Conservation (phyloP, 1,140 invertebrate genomes). For the Drusus annulatus region DNA sequence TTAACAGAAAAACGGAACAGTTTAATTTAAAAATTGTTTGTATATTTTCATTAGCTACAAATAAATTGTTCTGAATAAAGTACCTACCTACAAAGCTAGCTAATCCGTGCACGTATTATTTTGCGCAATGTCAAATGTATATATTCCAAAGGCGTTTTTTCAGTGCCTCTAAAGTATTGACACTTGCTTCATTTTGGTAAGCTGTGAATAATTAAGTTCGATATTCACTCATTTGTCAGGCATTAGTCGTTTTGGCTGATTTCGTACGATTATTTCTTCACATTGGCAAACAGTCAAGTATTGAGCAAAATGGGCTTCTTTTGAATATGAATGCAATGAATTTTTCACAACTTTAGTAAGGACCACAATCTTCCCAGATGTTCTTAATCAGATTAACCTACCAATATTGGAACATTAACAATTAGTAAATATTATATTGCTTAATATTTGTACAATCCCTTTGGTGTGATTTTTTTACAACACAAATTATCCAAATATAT, state of each 20-base stretch:
- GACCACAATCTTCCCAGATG: constrained; percentile 9
- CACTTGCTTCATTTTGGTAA: constrained; percentile 22
- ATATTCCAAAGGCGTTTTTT: constrained; percentile 18
- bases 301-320: constrained; percentile 11
- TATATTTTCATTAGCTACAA: too few species aligned
- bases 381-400: not conserved
- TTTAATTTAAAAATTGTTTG: too few species aligned
- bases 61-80: too few species aligned
- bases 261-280: constrained; percentile 16
- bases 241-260: constrained; percentile 14
- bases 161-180: constrained; percentile 24
- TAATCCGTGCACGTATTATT: not conserved
- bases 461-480: too few species aligned
- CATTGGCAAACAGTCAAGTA: constrained; percentile 31
- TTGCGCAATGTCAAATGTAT: not conserved
- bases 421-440: too few species aligned
- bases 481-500: too few species aligned
- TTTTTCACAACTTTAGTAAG: not conserved
- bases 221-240: constrained; percentile 1
- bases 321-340: constrained; percentile 9
- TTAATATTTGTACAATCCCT: too few species aligned
- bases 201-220: constrained; percentile 22
- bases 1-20: too few species aligned
- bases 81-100: too few species aligned
- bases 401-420: too few species aligned